Base-by-base conservation (phyloP, 2,888 invertebrate species). In the Sipunculus nudus region DNA sequence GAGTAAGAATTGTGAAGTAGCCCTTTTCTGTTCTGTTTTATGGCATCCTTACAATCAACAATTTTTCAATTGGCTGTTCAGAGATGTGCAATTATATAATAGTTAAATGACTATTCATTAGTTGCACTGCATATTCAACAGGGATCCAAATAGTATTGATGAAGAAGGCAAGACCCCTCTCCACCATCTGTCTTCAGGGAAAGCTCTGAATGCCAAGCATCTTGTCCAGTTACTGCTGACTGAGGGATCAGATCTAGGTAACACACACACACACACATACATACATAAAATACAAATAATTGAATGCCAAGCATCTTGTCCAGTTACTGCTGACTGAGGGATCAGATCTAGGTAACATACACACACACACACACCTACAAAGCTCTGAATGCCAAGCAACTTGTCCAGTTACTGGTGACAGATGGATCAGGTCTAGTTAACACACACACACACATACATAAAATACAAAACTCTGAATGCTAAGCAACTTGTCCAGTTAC, bases 121-220 rank as follows among this genome's bases (percentile, higher is more conserved):
- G n/a, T n/a, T n/a, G n/a, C n/a, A n/a, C n/a, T n/a, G n/a, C n/a
- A n/a, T n/a, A n/a, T n/a, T n/a, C n/a, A n/a, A n/a, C 72, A 81
- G 81, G 13, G 72, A 80, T 60, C 67, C 78, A 13, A 76, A 77
- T 67, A 74, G 74, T 4, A 62, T 63, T 13, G 81, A 81, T 57
- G 64, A 65, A 41, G 79, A 80, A 64, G 80, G 79, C 1, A 74
- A 75, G 59, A 78, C 77, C 2, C 73, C 79, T 45, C 71, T 81
- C 25, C 81, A 81, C 59, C 76, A 80, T 65, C 75, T 76, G n/a
- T 72, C 75, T 23, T 71, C 71, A 57, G 75, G 76, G n/a, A 76
- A 74, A 55, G 76, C 79, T 6, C 55, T 55, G 13, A 61, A 68
- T 25, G 74, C 78, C 2, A 68, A 70, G 16, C 57, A 59, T 28